phyloP scores from a whole-genome alignment of 2,113 vertebrate genomes.

The Delphinapterus leucas region DNA sequence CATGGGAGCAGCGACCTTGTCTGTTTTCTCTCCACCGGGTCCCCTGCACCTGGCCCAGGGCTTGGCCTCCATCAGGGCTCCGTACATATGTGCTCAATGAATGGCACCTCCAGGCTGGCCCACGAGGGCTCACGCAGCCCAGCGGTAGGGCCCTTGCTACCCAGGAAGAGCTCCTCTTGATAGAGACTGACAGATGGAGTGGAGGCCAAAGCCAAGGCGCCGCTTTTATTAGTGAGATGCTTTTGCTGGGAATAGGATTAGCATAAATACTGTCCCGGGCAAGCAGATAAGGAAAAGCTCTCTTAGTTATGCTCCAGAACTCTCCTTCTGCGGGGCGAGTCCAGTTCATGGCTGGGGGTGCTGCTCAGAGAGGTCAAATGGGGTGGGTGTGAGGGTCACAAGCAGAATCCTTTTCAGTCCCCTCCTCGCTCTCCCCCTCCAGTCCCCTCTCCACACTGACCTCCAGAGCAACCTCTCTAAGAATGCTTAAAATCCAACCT shows the following conservation, averaged over 20 bases:
- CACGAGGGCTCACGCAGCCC: neutral
- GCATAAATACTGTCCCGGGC: conserved; percentile 24
- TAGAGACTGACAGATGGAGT: conserved; percentile 32
- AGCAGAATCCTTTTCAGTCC: neutral
- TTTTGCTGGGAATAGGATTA: conserved; percentile 69
- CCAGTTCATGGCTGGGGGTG: neutral
- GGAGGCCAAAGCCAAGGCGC: neutral
- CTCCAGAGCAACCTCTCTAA: neutral
- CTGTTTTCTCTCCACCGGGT: neutral
- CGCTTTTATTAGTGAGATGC: conserved; percentile 59
- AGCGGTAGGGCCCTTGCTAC: neutral
- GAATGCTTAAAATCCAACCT: neutral
- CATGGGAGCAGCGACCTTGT: neutral
- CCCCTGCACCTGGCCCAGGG: neutral
- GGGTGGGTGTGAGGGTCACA: neutral
- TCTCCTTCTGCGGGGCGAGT: neutral
- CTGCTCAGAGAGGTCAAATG: neutral
- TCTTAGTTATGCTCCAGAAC: conserved; percentile 48
- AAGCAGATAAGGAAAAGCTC: conserved; percentile 57
- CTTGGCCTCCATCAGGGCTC: neutral
- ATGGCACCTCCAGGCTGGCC: neutral
- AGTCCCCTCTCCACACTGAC: neutral
- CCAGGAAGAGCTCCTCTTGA: neutral
- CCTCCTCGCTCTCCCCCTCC: neutral
- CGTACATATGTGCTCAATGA: neutral